Base-by-base conservation (phyloP, 2,797 vertebrate genomes). In the Phalanger gymnotis region DNA sequence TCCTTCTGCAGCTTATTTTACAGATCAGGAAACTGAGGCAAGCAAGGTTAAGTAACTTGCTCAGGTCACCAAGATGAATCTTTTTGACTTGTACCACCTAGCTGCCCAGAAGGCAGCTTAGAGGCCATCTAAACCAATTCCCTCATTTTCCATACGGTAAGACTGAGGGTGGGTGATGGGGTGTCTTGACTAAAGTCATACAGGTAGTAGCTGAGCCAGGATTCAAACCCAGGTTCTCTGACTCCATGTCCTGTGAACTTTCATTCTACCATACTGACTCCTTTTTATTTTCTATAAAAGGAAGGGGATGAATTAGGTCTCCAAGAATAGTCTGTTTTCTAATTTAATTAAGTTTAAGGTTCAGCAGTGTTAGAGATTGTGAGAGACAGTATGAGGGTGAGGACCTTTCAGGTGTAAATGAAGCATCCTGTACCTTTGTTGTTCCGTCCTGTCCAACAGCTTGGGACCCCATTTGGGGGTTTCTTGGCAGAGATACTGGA, bases 181-280 rank as follows among this genome's bases (percentile, higher is more conserved):
- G 34, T 66, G 31, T 34, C 31, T 34, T 66, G 58, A 34, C 13
- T 66, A 66, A 66, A 66, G 34, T 66, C 34, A 66, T 14, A 66
- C 31, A 66, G 57, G 57, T 31, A 57, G 56, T 57, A 7, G 27
- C 25, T 28, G 10, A 58, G 28, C 28, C 28, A 53, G 66, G 94
- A 30, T 54, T 56, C 54, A n/a, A 56, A 40, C 90, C 89, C 81
- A 0, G 27, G 73, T 92, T 96, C 91, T 53, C 54, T 55, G 31
- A 56, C 27, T 66, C 53, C 3, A 40, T 54, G 53, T 16, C 30
- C 89, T 53, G 9, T 28, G 7, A 90, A 91, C 97, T 92, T 87
- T 92, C 91, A 61, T 94, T 73, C 92, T 95, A 92, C 96, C 94
- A 92, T 4, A 54, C 56, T 57, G 56, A 57, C 56, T 57, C 56